Evolutionary conservation across 2,113 vertebrate genomes (phyloP).

Genomic region (Onychostruthus taczanowskii): DNA sequence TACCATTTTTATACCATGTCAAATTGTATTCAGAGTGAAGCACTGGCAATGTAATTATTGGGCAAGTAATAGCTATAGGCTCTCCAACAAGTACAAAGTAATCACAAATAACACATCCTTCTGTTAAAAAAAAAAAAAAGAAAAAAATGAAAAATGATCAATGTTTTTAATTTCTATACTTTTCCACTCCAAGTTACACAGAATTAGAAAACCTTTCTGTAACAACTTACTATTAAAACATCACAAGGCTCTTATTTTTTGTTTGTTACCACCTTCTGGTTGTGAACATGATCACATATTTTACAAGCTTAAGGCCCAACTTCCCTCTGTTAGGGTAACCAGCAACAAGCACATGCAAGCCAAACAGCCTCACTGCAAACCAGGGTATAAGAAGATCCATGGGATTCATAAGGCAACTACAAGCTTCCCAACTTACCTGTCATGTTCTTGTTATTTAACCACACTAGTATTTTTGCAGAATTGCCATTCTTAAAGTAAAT

Average conservation of each 20-base stretch:
- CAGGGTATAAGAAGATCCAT: not conserved
- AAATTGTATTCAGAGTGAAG: constrained; percentile 50
- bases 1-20: constrained; percentile 78
- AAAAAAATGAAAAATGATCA: not conserved
- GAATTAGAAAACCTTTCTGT: not conserved
- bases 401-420: not conserved
- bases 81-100: constrained; percentile 53
- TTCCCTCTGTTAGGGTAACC: not conserved
- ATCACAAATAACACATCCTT: constrained; percentile 1
- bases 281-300: not conserved
- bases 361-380: not conserved
- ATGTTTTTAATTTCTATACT: not conserved
- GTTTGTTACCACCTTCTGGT: not conserved
- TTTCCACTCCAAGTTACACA: not conserved
- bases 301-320: not conserved
- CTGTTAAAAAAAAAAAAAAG: not conserved
- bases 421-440: not conserved
- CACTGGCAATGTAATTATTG: not conserved
- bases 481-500: not conserved
- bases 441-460: not conserved
- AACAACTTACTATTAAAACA: not conserved
- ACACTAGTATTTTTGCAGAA: not conserved
- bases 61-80: constrained; percentile 48
- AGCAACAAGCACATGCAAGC: not conserved
- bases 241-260: not conserved